phyloP scores from a whole-genome alignment of 2,888 invertebrate genomes.

The Idaea aversata region DNA sequence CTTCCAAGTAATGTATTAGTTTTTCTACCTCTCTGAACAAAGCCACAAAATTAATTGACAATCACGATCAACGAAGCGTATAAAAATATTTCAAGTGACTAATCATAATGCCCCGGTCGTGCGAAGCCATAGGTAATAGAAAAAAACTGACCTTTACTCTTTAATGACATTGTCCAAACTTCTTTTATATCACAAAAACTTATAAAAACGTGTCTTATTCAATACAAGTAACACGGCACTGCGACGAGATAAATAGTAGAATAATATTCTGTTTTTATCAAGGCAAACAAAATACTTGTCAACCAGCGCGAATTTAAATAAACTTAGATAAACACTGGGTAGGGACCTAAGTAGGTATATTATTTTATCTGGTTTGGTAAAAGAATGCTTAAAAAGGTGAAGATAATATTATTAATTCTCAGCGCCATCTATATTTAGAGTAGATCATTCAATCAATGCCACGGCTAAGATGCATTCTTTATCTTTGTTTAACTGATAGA shows the following conservation, averaged over 20 bases:
- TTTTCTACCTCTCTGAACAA: too few relatives aligned
- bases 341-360: too few relatives aligned
- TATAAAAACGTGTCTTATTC: slow-evolving; percentile 33
- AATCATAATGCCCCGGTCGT: neutral
- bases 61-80: neutral
- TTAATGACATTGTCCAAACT: slow-evolving; percentile 29
- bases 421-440: too few relatives aligned
- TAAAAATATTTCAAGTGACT: too few relatives aligned
- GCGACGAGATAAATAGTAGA: slow-evolving; percentile 19
- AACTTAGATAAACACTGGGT: neutral
- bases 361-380: too few relatives aligned
- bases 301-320: neutral
- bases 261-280: slow-evolving; percentile 33
- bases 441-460: too few relatives aligned
- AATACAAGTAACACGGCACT: slow-evolving; percentile 29
- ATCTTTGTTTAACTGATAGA: too few relatives aligned
- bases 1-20: too few relatives aligned
- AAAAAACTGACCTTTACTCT: slow-evolving; percentile 42
- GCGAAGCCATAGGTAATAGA: neutral
- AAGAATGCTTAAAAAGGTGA: too few relatives aligned
- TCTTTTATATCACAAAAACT: slow-evolving; percentile 11
- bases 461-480: too few relatives aligned
- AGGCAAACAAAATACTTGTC: slow-evolving; percentile 23
- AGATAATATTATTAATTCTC: too few relatives aligned
- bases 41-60: too few relatives aligned